Evolutionary conservation across 1,140 invertebrate genomes (phyloP).

Genomic region (Drosophila busckii): DNA sequence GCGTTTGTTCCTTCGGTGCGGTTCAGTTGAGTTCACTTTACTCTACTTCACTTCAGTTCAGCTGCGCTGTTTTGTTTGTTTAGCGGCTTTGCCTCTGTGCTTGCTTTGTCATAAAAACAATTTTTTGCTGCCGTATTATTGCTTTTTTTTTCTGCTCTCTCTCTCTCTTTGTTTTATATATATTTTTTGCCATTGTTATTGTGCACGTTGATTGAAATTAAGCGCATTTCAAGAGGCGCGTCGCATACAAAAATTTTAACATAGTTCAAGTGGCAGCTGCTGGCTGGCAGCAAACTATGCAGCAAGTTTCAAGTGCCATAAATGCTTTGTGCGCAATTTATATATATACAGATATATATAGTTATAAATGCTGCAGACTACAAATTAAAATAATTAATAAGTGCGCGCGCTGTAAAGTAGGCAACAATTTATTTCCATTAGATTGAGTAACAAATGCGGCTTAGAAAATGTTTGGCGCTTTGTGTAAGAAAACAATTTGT

Average conservation of each 20-base stretch:
- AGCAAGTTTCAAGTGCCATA: slow-evolving; percentile 6
- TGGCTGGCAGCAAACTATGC: slow-evolving; percentile 4
- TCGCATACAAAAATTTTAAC: slow-evolving; percentile 17
- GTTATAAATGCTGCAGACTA: too few relatives aligned
- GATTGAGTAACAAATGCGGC: neutral
- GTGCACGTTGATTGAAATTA: slow-evolving; percentile 38
- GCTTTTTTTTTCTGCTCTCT: slow-evolving; percentile 1
- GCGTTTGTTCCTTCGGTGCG: slow-evolving; percentile 1
- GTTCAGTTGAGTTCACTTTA: slow-evolving; percentile 1
- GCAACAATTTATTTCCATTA: slow-evolving; percentile 21
- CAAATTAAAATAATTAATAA: slow-evolving; percentile 34
- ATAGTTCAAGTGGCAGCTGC: slow-evolving; percentile 25
- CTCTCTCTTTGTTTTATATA: too few relatives aligned
- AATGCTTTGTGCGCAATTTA: neutral
- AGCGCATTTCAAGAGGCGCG: slow-evolving; percentile 27
- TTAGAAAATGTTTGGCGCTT: slow-evolving; percentile 10
- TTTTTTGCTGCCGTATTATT: neutral
- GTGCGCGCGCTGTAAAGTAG: slow-evolving; percentile 15
- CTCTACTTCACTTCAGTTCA: slow-evolving; percentile 7
- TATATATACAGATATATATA: neutral
- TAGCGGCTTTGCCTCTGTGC: slow-evolving; percentile 23
- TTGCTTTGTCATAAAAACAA: slow-evolving; percentile 32
- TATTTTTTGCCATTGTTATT: slow-evolving; percentile 17
- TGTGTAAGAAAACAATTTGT: too few relatives aligned
- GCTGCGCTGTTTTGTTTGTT: slow-evolving; percentile 26